Base-by-base conservation (phyloP, 2,113 vertebrate genomes). In the Speoplatyrhinus poulsoni region DNA sequence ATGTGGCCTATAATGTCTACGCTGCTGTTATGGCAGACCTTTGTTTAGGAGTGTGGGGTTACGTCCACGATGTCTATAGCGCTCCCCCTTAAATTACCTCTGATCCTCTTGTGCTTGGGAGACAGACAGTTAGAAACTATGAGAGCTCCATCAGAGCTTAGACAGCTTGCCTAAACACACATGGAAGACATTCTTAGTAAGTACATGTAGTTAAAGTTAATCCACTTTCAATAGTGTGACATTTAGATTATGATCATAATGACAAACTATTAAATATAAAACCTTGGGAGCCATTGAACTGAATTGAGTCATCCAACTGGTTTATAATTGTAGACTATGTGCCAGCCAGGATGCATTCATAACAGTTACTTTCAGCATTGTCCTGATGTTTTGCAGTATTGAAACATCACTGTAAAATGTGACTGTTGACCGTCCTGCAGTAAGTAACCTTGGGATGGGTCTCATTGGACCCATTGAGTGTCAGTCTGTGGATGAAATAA, bases 381-480 rank as follows among this genome's bases (percentile, higher is more conserved):
- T 13, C 16, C 36, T 41, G 7, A 41, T 47, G 15, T 3, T n/a
- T 12, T 6, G 1, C 19, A 19, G 19, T 19, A 19, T 19, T 9
- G 9, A n/a, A 19, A 48, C 36, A 15, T 59, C 9, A 60, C 52
- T 26, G 26, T 26, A 26, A 2, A 26, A 2, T 26, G 26, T 26
- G 26, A 26, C 26, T 26, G 26, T 26, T 26, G 1, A 26, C 26
- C n/a, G 33, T 81, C 8, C 75, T 62, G 15, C 82, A 96, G 94
- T 96, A 56, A 96, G 94, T 73, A 96, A 96, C 79, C 94, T 94
- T 70, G 94, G 94, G 58, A 90, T 94, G 91, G 95, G 95, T 17
- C 88, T 96, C 67, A 94, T 95, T 67, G 94, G 94, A 47, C 95
- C 95, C 11, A 93, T 96, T 26, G 94, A 95, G 77, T 95, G 94